Conservation (phyloP, 2,888 invertebrate species). For the Ormyrus nitidulus region DNA sequence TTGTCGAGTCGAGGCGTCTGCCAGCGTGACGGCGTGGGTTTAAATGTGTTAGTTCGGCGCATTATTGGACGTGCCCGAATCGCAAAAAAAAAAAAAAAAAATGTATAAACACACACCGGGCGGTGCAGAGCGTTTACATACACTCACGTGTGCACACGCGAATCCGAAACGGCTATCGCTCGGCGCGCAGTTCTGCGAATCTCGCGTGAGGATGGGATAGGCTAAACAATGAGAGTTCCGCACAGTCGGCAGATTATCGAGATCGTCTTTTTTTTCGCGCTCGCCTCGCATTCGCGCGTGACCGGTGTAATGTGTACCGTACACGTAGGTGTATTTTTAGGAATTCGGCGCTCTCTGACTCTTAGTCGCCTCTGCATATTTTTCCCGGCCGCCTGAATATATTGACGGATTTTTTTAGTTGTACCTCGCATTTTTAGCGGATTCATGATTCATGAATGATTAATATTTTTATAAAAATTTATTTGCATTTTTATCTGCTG, state of each 20-base stretch:
- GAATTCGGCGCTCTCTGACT: neutral
- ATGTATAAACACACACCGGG: slow-evolving; percentile 24
- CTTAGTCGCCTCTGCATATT: slow-evolving; percentile 15
- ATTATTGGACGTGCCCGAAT: slow-evolving; percentile 8
- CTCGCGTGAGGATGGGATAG: slow-evolving; percentile 20
- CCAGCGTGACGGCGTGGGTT: neutral
- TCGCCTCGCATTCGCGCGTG: neutral
- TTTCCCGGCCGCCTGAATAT: neutral
- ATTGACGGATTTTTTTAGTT: neutral
- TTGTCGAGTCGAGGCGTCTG: slow-evolving; percentile 38
- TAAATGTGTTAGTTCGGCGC: neutral
- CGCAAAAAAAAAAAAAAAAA: slow-evolving; percentile 40
- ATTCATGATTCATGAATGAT: no score
- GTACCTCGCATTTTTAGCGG: neutral
- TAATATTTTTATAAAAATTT: no score
- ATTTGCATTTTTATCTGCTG: no score
- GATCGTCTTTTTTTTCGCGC: neutral
- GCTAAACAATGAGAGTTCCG: neutral
- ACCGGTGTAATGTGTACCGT: neutral
- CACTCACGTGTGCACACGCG: neutral
- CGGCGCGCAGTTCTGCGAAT: slow-evolving; percentile 30
- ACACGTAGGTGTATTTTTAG: slow-evolving; percentile 41
- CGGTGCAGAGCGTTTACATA: neutral
- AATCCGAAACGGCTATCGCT: slow-evolving; percentile 1
- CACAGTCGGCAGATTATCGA: neutral